Percentiles rank a stretch among this genome's conserved stretches.
Evolutionary conservation across 2,888 invertebrate species (phyloP).

Genomic region (Morpho helenor): DNA sequence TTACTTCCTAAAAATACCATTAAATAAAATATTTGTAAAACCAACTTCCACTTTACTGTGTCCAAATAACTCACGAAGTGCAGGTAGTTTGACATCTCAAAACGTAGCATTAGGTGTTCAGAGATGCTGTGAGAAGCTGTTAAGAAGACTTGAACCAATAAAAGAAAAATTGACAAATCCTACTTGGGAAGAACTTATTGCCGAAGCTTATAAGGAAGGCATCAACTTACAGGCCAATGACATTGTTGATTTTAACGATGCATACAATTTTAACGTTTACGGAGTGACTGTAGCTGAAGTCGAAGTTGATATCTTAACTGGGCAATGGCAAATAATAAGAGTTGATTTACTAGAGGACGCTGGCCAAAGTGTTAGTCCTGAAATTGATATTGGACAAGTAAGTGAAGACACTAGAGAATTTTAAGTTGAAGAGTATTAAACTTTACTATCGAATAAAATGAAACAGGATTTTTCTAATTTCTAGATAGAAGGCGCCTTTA

Average conservation of each 20-base stretch:
- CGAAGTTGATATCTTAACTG: slow-evolving; percentile 87
- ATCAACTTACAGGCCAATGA: slow-evolving; percentile 75
- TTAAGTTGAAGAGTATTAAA: too few species aligned
- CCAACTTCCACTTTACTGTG: slow-evolving; percentile 78
- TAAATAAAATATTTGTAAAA: slow-evolving; percentile 82
- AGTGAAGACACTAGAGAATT: background rate
- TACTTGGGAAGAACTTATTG: slow-evolving; percentile 77
- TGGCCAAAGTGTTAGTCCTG: background rate
- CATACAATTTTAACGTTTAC: slow-evolving; percentile 77
- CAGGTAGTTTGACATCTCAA: slow-evolving; percentile 77
- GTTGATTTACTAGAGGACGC: slow-evolving; percentile 1
- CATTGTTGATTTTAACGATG: slow-evolving; percentile 59
- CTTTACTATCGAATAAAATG: too few species aligned
- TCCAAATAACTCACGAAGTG: slow-evolving; percentile 82
- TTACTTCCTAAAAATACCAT: slow-evolving; percentile 81
- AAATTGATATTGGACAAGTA: background rate
- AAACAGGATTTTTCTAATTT: background rate
- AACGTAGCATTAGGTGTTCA: slow-evolving; percentile 42
- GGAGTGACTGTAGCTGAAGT: slow-evolving; percentile 82
- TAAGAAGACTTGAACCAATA: slow-evolving; percentile 50
- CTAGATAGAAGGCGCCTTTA: slow-evolving; percentile 8
- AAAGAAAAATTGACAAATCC: slow-evolving; percentile 65
- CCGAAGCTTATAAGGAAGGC: slow-evolving; percentile 61
- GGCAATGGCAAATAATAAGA: slow-evolving; percentile 55
- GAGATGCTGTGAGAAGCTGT: slow-evolving; percentile 37